Evolutionary conservation across 2,797 vertebrate species (phyloP).

Genomic region (Basileuterus tristriatus): DNA sequence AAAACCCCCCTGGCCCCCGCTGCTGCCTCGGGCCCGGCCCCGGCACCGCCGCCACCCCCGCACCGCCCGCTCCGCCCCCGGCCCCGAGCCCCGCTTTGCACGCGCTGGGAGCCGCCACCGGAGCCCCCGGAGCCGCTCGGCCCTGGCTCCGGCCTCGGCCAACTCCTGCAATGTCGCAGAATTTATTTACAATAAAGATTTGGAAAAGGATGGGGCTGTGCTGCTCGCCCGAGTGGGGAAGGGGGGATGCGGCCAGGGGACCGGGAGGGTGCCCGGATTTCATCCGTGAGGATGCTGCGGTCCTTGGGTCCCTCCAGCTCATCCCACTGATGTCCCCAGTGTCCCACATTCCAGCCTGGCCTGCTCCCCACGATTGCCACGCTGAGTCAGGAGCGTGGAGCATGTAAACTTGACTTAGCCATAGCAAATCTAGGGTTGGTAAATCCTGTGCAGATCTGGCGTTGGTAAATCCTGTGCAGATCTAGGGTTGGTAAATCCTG

Average conservation of each 20-base stretch:
- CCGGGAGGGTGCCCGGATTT: accelerated
- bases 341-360: not conserved
- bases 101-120: not conserved
- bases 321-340: accelerated
- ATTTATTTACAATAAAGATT: slow-evolving; percentile 60
- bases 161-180: slow-evolving; percentile 14
- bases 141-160: not conserved
- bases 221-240: accelerated
- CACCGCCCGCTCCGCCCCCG: not conserved
- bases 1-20: not conserved
- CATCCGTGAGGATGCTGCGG: accelerated
- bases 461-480: too few species aligned
- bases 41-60: not conserved
- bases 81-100: slow-evolving; percentile 6
- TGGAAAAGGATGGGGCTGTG: not conserved
- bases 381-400: too few species aligned
- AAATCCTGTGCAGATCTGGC: too few species aligned
- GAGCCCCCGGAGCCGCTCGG: not conserved
- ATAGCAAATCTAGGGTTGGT: too few species aligned
- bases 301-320: not conserved
- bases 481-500: too few species aligned
- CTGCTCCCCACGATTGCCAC: accelerated
- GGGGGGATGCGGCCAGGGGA: accelerated
- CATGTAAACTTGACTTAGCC: too few species aligned
- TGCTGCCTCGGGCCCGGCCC: not conserved